Percentiles rank a stretch among this genome's conserved stretches.
Conservation (phyloP, 2,113 vertebrate genomes). For the Miniopterus natalensis region DNA sequence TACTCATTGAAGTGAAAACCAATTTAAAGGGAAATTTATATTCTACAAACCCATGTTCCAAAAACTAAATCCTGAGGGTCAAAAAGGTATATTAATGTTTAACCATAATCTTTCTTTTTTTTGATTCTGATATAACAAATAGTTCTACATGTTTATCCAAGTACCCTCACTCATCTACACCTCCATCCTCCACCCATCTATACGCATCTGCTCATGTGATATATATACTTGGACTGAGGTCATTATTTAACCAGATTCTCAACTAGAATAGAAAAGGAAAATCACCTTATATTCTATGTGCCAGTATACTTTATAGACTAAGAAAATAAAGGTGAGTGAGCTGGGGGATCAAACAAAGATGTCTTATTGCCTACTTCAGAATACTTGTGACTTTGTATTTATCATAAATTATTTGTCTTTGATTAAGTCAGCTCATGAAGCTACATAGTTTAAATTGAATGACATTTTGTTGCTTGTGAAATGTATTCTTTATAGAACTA, state of each 20-base stretch:
- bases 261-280: background rate
- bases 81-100: background rate
- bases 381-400: background rate
- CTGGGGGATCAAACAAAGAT: background rate
- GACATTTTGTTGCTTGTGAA: background rate
- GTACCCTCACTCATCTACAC: background rate
- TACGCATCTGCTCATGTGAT: background rate
- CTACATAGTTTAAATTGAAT: background rate
- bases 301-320: background rate
- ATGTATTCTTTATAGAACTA: background rate
- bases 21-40: conserved; percentile 13
- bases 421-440: background rate
- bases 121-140: background rate
- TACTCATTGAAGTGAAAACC: background rate
- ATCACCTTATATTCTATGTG: background rate
- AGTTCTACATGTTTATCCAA: background rate
- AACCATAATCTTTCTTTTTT: background rate
- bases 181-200: no score
- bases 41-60: background rate
- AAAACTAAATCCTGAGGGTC: background rate
- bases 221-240: background rate
- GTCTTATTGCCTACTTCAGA: background rate
- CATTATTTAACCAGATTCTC: background rate
- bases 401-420: background rate
- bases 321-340: conserved; percentile 20